These are phyloP conservation scores for Hormiphora californensis DNA, from an alignment of 37 sponge, comb jelly and placozoan genomes.

Conservation along the genomic window DNA sequence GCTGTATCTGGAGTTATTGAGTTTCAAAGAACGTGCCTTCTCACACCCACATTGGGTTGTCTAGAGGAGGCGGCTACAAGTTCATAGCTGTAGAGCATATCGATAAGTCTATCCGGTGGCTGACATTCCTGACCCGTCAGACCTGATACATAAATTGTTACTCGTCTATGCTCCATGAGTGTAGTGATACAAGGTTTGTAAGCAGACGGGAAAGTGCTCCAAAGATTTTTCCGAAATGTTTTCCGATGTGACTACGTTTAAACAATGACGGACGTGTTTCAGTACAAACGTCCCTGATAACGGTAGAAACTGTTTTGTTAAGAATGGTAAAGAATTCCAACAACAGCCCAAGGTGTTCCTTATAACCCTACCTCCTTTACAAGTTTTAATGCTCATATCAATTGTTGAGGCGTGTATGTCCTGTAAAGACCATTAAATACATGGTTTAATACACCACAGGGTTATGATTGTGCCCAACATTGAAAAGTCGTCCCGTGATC, in stretches of 20 bases:
- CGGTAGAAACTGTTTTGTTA: background rate
- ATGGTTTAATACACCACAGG: background rate
- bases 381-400: conserved; percentile 29
- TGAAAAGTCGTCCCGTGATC: background rate
- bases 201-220: conserved; percentile 6
- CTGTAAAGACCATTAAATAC: conserved; percentile 34
- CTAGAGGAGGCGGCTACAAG: background rate
- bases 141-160: background rate
- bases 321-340: background rate
- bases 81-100: background rate
- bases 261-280: background rate
- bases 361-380: conserved; percentile 14
- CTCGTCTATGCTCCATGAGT: background rate
- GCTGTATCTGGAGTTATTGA: conserved; percentile 37
- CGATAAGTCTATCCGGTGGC: background rate
- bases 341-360: background rate
- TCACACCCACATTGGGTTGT: background rate
- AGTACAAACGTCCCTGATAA: background rate
- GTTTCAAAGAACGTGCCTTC: background rate
- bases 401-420: conserved; percentile 46
- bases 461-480: background rate
- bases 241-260: background rate
- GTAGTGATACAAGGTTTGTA: background rate
- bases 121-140: background rate
- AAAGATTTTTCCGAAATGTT: conserved; percentile 49